Conservation (phyloP, 2,888 invertebrate species). For the Pterostichus niger region DNA sequence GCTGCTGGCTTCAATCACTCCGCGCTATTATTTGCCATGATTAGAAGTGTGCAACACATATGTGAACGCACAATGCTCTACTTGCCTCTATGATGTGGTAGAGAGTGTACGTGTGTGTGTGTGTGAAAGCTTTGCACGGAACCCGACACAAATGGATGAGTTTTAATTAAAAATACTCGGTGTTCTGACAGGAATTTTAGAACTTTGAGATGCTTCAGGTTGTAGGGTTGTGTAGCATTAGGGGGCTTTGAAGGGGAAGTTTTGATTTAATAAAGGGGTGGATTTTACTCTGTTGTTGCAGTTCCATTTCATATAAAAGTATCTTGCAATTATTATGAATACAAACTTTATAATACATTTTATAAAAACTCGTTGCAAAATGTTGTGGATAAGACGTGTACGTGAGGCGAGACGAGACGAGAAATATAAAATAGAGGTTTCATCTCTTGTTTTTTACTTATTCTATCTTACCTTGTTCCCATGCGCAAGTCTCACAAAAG, state of each 20-base stretch:
- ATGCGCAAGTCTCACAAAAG: too few relatives aligned
- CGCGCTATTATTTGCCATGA: constrained; percentile 46
- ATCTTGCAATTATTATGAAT: neutral
- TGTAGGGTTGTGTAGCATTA: neutral
- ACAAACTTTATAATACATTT: neutral
- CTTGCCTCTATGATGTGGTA: constrained; percentile 19
- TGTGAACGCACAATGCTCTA: neutral
- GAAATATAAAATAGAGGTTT: too few relatives aligned
- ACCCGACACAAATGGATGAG: constrained; percentile 37
- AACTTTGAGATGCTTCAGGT: constrained; percentile 31
- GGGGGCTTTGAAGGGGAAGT: constrained; percentile 19
- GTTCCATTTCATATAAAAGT: constrained; percentile 29
- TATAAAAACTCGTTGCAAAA: too few relatives aligned
- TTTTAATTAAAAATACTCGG: constrained; percentile 49
- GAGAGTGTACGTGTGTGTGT: constrained; percentile 7
- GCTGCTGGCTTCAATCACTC: neutral
- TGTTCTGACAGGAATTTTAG: constrained; percentile 44
- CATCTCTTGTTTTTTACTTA: too few relatives aligned
- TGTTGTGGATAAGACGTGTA: too few relatives aligned
- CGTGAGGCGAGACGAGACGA: too few relatives aligned
- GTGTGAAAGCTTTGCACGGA: constrained; percentile 14
- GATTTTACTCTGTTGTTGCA: constrained; percentile 7
- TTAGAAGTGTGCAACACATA: constrained; percentile 25
- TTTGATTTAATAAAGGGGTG: constrained; percentile 49
- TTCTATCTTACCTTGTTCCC: too few relatives aligned